A percentile compares a stretch with the other conserved stretches of the same genome.
These are phyloP conservation scores for Himalopsyche japonica DNA, from an alignment of 2,888 invertebrate genomes.

Conservation along the genomic window DNA sequence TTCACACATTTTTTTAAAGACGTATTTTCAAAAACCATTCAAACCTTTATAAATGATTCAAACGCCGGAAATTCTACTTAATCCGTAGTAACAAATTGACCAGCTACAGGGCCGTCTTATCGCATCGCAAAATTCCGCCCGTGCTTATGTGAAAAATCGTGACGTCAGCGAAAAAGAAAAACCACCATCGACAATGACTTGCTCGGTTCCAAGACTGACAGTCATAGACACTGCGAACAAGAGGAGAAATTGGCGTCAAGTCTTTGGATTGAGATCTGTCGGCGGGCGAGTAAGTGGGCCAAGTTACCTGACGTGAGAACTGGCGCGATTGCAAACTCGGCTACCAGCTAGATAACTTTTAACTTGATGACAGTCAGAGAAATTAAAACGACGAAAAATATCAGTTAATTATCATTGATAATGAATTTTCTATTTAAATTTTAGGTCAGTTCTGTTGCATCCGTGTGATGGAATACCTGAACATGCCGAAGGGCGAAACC, in stretches of 20 bases:
- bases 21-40: too few species aligned
- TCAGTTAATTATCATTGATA: neutral
- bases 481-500: too few species aligned
- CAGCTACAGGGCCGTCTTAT: neutral
- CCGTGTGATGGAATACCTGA: too few species aligned
- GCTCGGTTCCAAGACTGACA: neutral
- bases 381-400: neutral
- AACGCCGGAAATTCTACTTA: too few species aligned
- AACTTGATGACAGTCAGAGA: neutral
- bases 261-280: neutral
- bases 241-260: constrained; percentile 9
- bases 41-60: too few species aligned
- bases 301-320: constrained; percentile 27
- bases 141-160: neutral
- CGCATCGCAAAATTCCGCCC: neutral
- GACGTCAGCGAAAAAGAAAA: neutral
- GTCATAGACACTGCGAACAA: neutral
- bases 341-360: neutral
- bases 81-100: neutral
- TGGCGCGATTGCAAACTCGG: constrained; percentile 21
- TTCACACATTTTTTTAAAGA: too few species aligned
- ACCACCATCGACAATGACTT: neutral
- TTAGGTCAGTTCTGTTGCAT: neutral
- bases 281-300: constrained; percentile 23
- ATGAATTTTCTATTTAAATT: neutral